Base-by-base conservation (phyloP, 2,888 invertebrate genomes). In the Nomada flava region DNA sequence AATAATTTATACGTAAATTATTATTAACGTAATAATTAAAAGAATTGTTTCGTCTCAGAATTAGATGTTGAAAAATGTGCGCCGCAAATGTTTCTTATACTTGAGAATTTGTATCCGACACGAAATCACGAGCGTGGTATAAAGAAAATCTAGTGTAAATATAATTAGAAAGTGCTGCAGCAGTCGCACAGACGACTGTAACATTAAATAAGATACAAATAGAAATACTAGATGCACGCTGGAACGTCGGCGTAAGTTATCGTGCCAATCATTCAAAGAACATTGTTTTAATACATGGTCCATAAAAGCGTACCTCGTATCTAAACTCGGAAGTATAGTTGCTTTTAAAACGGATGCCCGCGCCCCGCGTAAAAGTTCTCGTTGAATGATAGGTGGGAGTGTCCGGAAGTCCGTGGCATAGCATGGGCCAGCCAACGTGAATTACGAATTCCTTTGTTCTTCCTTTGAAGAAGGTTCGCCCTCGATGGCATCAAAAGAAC, bases 371-470 rank as follows among this genome's bases (percentile, higher is more conserved):
- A 82, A 85, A 85, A 79, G 63, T 79, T 82, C 76, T 57, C 62
- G 62, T 79, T 79, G 85, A 85, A 85, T 82, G 85, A 85, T 85
- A 85, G 85, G 85, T 84, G 74, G 85, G 85, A 82, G 85, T 77
- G 85, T 67, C 85, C 77, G 85, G 85, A 85, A 79, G 75, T 70
- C 68, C 29, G 72, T 85, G 72, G 60, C 79, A 71, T 79, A 75
- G 78, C 71, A 29, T 81, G 50, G 57, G 57, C 55, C 55, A 68
- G 62, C 76, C 79, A 79, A 79, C 77, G 70, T 85, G 77, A 85
- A 85, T 85, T 79, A 85, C 85, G 82, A 77, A 85, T 85, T 82
- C 85, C 84, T 85, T 85, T 79, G 82, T 85, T 84, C 84, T 50
- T 82, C 75, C 67, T 67, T 68, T 70, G 71, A 71, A 64, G 68